Base-by-base conservation (phyloP, 2,113 vertebrate species). In the Siphamia tubifer region DNA sequence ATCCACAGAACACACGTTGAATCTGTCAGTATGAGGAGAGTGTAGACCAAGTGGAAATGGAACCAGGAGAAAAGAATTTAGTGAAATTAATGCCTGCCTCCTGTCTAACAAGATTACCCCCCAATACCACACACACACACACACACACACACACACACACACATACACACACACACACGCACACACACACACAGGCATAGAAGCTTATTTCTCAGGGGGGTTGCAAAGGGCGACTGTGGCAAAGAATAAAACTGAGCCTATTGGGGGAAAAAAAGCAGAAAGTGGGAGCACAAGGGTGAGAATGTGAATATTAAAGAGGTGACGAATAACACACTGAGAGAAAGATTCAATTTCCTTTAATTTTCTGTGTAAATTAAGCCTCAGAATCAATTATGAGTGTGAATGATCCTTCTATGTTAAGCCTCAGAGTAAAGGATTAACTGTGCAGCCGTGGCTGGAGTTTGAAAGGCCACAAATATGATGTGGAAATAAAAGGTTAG, bases 371-470 rank as follows among this genome's bases (percentile, higher is more conserved):
- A 44, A 74, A 68, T 68, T 70, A 48, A 44, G 66, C 36, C 47
- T 4, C 61, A 0, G 9, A 65, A 83, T 81, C 48, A 78, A 64
- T 83, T 77, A 74, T 45, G 36, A 52, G 7, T 62, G 8, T 70
- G 68, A 68, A 62, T 79, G 53, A 74, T 44, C 52, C 55, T 71
- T 34, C 16, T 55, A 27, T 40, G 60, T 64, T 74, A 70, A 76
- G 43, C 64, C 55, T 36, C 54, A 35, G 3, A 56, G 40, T 60
- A 20, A 28, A 27, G 63, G 57, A 71, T 84, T 77, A 71, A 45
- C 56, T 79, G 9, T 28, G 38, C 36, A 54, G 38, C 24, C 24
- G 23, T 32, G 20, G 31, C 28, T 63, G 11, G 8, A 42, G 21
- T 19, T 48, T 48, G 27, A 55, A 54, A 61, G 20, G 34, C 20